Conservation (phyloP, 2,797 vertebrate genomes). For the Dipus sagitta region DNA sequence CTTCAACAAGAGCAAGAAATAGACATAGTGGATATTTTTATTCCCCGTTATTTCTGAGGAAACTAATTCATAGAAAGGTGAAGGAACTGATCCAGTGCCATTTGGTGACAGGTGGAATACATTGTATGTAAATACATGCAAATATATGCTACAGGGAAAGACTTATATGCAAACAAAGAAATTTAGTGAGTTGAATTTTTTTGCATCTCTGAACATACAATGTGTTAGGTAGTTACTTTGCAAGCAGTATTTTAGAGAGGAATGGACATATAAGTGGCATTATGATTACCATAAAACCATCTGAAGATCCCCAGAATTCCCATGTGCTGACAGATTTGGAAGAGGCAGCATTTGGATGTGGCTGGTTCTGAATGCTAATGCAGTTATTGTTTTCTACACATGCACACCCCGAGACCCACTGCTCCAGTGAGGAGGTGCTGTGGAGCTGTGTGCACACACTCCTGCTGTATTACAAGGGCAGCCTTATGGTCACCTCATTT, state of each 20-base stretch:
- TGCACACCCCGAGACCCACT: background rate
- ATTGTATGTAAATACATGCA: constrained; percentile 63
- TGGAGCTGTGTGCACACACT: background rate
- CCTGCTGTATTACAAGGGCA: constrained; percentile 60
- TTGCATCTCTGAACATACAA: constrained; percentile 40
- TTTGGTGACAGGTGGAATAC: constrained; percentile 20
- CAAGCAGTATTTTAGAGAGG: constrained; percentile 43
- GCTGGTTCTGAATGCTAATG: constrained; percentile 71
- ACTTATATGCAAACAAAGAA: constrained; percentile 65
- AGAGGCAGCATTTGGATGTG: background rate
- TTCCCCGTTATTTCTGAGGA: constrained; percentile 23
- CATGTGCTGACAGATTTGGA: constrained; percentile 27
- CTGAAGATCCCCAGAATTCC: constrained; percentile 57
- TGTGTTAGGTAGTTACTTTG: constrained; percentile 54
- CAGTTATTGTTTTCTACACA: background rate
- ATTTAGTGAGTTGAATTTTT: constrained; percentile 55
- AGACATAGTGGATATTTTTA: constrained; percentile 27
- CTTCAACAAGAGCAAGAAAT: constrained; percentile 29
- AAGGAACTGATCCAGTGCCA: constrained; percentile 15
- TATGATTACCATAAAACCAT: constrained; percentile 70
- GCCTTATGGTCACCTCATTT: constrained; percentile 54
- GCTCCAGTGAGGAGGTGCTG: background rate
- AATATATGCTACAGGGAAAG: constrained; percentile 58
- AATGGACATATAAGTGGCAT: constrained; percentile 45
- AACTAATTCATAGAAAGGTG: constrained; percentile 30